Base-by-base conservation (phyloP, 2,888 invertebrate genomes). In the Pseudococcus jackbeardsleyi region DNA sequence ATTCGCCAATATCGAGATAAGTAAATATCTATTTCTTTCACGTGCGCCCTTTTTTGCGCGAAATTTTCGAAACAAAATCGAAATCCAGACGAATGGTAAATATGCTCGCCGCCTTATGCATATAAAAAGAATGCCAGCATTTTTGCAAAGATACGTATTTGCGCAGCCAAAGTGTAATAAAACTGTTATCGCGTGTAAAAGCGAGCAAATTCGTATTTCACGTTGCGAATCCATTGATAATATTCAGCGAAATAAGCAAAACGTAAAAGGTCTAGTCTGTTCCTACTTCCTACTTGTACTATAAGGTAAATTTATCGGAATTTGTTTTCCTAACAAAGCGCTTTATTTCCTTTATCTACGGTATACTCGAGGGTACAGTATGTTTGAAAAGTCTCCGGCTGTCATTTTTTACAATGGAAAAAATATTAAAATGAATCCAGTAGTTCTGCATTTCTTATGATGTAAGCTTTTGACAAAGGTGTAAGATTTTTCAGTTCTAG, bases 291-390 rank as follows among this genome's bases (percentile, higher is more conserved):
- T 46, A 11, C 46, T 46, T 17, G 59, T 59, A 59, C 46, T 59
- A 19, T 19, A 9, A 12, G 68, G 68, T 33, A 72, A 72, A 72
- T 72, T 72, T 72, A 72, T 72, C n/a, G 68, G 68, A 72, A 72
- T 72, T 72, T 72, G 68, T 72, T 72, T 72, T 72, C 68, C 26
- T 72, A 72, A 72, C 68, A 72, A 72, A 72, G 68, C 33, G 68
- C 68, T 72, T 72, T 72, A 72, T 72, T 72, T 72, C 68, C 68
- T 72, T 72, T 72, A 72, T 72, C 68, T 72, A n/a, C 11, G 68
- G 26, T 26, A 72, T 33, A 33, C 68, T 15, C 33, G 68, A 15
- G 68, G 15, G 15, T 72, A 72, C 15, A 33, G 26, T 33, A 33
- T 33, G 26, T 33, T 33, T 33, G 26, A 33, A 33, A 33, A 33